Evolutionary conservation across 2,888 invertebrate species (phyloP).

Genomic region (Galerucella pusilla): DNA sequence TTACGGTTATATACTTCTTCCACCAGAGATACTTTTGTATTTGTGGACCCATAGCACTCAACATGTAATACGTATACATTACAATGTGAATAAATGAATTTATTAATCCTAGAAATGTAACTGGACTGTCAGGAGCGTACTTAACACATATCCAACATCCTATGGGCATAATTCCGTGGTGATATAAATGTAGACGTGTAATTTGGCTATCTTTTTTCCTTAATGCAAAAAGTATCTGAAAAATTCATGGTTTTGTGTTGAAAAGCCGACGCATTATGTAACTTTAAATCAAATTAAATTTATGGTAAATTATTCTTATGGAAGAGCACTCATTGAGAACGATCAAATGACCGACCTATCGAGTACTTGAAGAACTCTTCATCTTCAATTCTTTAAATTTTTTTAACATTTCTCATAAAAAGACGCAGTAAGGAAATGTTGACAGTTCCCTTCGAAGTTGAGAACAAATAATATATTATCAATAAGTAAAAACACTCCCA

Average conservation of each 20-base stretch:
- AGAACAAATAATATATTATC: too few relatives aligned
- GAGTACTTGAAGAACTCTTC: too few relatives aligned
- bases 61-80: conserved; percentile 27
- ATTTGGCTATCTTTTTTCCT: conserved; percentile 32
- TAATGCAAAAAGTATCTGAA: conserved; percentile 25
- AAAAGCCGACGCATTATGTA: too few relatives aligned
- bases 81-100: conserved; percentile 27
- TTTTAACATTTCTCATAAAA: too few relatives aligned
- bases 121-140: conserved; percentile 27
- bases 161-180: conserved; percentile 21
- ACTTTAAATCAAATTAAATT: background rate
- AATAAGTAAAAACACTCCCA: too few relatives aligned
- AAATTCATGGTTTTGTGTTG: background rate
- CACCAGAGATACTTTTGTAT: conserved; percentile 32
- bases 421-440: too few relatives aligned
- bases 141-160: conserved; percentile 23
- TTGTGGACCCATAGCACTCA: conserved; percentile 27
- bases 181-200: conserved; percentile 25
- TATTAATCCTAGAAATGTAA: conserved; percentile 26
- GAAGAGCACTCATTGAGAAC: too few relatives aligned
- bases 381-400: too few relatives aligned
- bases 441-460: too few relatives aligned
- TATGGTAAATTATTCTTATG: too few relatives aligned
- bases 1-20: conserved; percentile 28
- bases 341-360: too few relatives aligned